phyloP scores from a whole-genome alignment of 2,888 invertebrate species.

The Sturmia bella region DNA sequence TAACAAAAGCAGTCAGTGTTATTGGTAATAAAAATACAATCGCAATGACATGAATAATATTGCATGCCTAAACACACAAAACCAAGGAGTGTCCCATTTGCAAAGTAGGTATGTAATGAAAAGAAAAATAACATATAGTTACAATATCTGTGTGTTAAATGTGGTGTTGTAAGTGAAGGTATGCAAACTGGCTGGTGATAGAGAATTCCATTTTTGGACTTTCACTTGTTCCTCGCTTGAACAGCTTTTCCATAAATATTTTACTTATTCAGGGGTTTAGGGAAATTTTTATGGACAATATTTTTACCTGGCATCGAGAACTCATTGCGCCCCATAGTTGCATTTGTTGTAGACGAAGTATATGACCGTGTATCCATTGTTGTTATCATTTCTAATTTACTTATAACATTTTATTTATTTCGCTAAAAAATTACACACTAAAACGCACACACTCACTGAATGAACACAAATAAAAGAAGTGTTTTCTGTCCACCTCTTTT shows the following conservation, averaged over 20 bases:
- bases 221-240: constrained; percentile 49
- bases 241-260: not conserved
- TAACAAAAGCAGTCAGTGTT: constrained; percentile 1
- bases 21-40: constrained; percentile 37
- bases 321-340: constrained; percentile 77
- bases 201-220: constrained; percentile 47
- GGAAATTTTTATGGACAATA: not conserved
- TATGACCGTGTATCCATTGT: constrained; percentile 82
- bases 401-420: constrained; percentile 62
- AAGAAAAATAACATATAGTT: constrained; percentile 18
- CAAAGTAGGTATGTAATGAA: constrained; percentile 9
- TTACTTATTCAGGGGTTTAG: not conserved
- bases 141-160: constrained; percentile 25
- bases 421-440: not conserved
- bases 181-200: constrained; percentile 47
- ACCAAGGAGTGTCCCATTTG: constrained; percentile 62
- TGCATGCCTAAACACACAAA: constrained; percentile 30
- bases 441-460: constrained; percentile 39
- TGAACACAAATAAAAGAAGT: constrained; percentile 22
- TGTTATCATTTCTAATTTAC: constrained; percentile 77
- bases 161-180: constrained; percentile 24
- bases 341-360: constrained; percentile 60
- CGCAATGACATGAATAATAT: not conserved
- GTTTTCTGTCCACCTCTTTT: constrained; percentile 44
- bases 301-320: constrained; percentile 81